Base-by-base conservation (phyloP, 2,888 invertebrate genomes). In the Lepidonotus clava region DNA sequence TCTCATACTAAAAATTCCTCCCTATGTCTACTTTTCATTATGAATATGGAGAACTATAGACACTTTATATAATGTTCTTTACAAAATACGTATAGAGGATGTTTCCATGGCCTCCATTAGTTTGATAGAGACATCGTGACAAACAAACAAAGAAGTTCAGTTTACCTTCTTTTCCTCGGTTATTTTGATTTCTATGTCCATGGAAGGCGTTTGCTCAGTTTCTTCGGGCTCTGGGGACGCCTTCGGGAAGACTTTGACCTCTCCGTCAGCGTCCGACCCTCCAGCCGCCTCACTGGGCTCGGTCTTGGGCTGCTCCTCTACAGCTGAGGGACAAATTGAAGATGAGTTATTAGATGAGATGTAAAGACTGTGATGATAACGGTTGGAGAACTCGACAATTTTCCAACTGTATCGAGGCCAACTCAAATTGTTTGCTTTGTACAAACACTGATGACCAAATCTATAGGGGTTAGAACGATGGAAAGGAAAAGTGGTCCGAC, bases 221-320 rank as follows among this genome's bases (percentile, higher is more conserved):
- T 40, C 84, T n/a, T 84, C 84, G 11, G 80, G 40, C 32, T 51
- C 86, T 18, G 71, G 76, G 24, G 38, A 66, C 14, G 51, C 38
- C 40, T 84, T 84, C n/a, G 86, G 84, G 38, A 84, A 86, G 46
- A 86, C 86, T 34, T 84, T 86, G 51, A 86, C 86, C 46, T 86
- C 86, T 34, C 71, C 84, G 34, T 86, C 71, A 66, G 41, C 83
- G n/a, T 84, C 77, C 32, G 67, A 67, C 95, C 95, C 34, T 97
- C 95, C 0, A 97, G 95, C 86, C 95, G 95, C 80, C 95, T 94
- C 0, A 96, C 96, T 14, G 96, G 95, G 77, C 95, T 95, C 90
- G 96, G 96, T 93, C 97, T 97, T 83, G 96, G 95, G 0, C 96
- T 96, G 87, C 96, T 95, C 66, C 96, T 96, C 89, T 96, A 96